phyloP scores from a whole-genome alignment of 2,888 invertebrate species.

The Vandiemenella viatica region DNA sequence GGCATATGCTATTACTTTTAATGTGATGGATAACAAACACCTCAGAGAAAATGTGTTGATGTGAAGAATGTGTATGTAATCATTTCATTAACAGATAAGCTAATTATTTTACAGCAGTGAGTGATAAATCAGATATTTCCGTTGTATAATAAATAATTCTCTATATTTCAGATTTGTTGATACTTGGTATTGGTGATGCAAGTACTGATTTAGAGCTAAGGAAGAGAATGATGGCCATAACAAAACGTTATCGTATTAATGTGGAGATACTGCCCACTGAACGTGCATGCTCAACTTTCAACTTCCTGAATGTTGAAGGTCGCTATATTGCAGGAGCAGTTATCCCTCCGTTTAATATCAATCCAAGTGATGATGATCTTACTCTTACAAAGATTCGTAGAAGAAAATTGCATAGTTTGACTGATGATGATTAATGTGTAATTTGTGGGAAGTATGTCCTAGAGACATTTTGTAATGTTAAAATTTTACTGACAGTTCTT shows the following conservation, averaged over 20 bases:
- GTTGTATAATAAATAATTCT: too few relatives aligned
- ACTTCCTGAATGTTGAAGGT: constrained; percentile 75
- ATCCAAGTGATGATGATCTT: constrained; percentile 41
- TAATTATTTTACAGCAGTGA: too few relatives aligned
- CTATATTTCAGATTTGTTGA: constrained; percentile 28
- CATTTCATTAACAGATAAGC: too few relatives aligned
- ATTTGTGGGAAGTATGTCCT: too few relatives aligned
- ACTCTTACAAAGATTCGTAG: neutral
- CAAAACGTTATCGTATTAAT: constrained; percentile 42
- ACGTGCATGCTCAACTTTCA: constrained; percentile 78
- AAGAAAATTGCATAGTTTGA: neutral
- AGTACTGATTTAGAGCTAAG: constrained; percentile 29
- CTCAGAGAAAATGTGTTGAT: too few relatives aligned
- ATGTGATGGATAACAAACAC: too few relatives aligned
- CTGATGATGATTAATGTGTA: neutral
- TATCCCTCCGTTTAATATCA: constrained; percentile 30
- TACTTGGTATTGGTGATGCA: constrained; percentile 51
- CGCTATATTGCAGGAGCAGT: constrained; percentile 43
- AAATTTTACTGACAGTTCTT: too few relatives aligned
- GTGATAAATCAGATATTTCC: too few relatives aligned
- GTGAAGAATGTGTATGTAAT: too few relatives aligned
- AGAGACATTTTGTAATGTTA: too few relatives aligned
- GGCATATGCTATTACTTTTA: too few relatives aligned
- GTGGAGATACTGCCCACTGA: constrained; percentile 69
- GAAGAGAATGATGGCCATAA: constrained; percentile 30